Evolutionary conservation across 1,140 invertebrate genomes (phyloP).

Genomic region (Brachionus rotundiformis): DNA sequence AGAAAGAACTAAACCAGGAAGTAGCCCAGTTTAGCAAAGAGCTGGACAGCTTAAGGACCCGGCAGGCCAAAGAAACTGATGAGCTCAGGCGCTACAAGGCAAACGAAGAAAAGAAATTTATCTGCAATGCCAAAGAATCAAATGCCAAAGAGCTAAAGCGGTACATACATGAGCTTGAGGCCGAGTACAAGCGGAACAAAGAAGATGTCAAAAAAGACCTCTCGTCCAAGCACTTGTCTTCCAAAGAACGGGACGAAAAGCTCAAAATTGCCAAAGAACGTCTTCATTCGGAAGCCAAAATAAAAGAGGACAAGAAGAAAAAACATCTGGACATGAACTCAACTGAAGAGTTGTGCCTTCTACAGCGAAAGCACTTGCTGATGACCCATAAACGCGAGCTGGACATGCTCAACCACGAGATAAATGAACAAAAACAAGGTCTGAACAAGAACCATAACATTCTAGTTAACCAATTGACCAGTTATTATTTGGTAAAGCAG

Average conservation of each 20-base stretch:
- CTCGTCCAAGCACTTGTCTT: conserved; percentile 3
- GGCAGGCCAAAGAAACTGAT: conserved; percentile 84
- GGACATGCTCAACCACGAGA: conserved; percentile 25
- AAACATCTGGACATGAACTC: conserved; percentile 52
- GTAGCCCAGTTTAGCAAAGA: conserved; percentile 87
- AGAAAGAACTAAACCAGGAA: conserved; percentile 92
- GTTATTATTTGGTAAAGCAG: conserved; percentile 16
- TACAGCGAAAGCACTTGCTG: conserved; percentile 32
- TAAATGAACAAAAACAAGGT: conserved; percentile 44
- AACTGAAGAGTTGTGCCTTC: conserved; percentile 34
- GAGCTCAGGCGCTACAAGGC: conserved; percentile 57
- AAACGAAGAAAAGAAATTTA: conserved; percentile 83
- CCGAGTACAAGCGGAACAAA: conserved; percentile 96
- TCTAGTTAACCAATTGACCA: neutral
- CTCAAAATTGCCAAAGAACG: conserved; percentile 45
- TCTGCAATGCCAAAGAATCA: conserved; percentile 82
- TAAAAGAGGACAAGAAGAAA: conserved; percentile 56
- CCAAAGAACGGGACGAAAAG: conserved; percentile 35
- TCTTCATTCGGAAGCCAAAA: conserved; percentile 13
- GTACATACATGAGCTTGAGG: conserved; percentile 87
- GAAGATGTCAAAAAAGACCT: conserved; percentile 78
- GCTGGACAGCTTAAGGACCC: conserved; percentile 81
- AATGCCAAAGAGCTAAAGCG: conserved; percentile 87
- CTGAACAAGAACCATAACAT: neutral
- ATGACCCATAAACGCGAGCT: conserved; percentile 32